Base-by-base conservation (phyloP, 2,797 vertebrate genomes). In the Sebastes minor region DNA sequence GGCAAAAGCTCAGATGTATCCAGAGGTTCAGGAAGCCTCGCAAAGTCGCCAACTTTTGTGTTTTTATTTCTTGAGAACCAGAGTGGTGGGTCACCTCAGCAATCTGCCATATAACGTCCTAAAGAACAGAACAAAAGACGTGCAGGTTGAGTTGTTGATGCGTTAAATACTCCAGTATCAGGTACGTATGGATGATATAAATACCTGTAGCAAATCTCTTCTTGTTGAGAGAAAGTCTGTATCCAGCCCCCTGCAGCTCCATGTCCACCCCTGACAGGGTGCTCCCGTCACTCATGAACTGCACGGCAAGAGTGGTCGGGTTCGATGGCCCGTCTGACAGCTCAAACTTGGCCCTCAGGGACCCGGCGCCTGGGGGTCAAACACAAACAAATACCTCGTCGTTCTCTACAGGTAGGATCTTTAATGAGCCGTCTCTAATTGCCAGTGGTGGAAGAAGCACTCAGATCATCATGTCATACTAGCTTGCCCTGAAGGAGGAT, bases 61-160 rank as follows among this genome's bases (percentile, higher is more conserved):
- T 81, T 71, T 71, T 80, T 9, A 86, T 83, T 88, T 86, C 60
- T 91, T 86, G 83, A 80, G 80, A 46, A 78, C 86, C 70, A 53
- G 84, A 46, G 86, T 80, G 80, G 86, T 84, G 85, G 74, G 88
- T 78, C 82, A 49, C 76, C 92, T 99, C 96, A 99, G 94, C 96
- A 98, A 90, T 99, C 98, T 52, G 98, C 98, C 98, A 99, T 98
- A 83, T 99, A 99, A 52, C 98, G 97, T 77, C 98, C 98, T 99
- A 87, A 91, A 95, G 61, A 90, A 93, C 91, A 76, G 92, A 74
- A 72, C n/a, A 85, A 10, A 71, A 65, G 2, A 28, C 1, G 27
- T 1, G 13, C 18, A 1, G 16, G 62, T 46, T 57, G 60, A 78
- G 32, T 4, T 6, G 33, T 0, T 6, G 16, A 28, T 28, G 6